Conservation (phyloP, 2,888 invertebrate species). For the Pardosa pseudoannulata region DNA sequence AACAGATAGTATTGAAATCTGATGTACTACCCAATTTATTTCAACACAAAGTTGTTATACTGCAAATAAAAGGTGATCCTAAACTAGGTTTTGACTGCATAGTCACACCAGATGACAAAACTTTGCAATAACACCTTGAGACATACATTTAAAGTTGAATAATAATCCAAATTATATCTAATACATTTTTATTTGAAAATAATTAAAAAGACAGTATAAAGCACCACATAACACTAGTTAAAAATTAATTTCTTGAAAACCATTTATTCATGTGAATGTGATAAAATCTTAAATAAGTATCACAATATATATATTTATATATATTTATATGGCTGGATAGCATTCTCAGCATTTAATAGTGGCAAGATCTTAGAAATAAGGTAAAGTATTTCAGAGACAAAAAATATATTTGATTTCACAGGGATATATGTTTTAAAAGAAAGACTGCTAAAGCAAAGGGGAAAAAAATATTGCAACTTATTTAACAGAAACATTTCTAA, state of each 20-base stretch:
- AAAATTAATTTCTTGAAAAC: conserved; percentile 51
- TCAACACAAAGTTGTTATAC: no score
- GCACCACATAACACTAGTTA: conserved; percentile 8
- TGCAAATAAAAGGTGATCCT: no score
- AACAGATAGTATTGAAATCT: no score
- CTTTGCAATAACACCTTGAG: no score
- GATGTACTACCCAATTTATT: no score
- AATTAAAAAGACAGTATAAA: not conserved
- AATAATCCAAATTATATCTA: not conserved
- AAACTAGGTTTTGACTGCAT: no score
- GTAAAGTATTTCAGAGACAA: conserved; percentile 6
- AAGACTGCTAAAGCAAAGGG: no score
- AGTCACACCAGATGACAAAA: no score
- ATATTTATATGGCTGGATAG: conserved; percentile 70
- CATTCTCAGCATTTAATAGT: conserved; percentile 60
- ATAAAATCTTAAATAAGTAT: conserved; percentile 71
- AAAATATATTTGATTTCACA: not conserved
- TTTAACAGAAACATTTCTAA: no score
- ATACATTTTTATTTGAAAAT: not conserved
- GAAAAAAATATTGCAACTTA: no score
- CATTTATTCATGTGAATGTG: conserved; percentile 70
- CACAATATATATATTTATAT: conserved; percentile 71
- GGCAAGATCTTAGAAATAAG: conserved; percentile 57
- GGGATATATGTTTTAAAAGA: no score
- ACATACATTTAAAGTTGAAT: no score